Percentiles rank a stretch among this genome's conserved stretches.
phyloP scores from a whole-genome alignment of 35 echinoderm and acorn worm genomes.

The Amphiura filiformis region DNA sequence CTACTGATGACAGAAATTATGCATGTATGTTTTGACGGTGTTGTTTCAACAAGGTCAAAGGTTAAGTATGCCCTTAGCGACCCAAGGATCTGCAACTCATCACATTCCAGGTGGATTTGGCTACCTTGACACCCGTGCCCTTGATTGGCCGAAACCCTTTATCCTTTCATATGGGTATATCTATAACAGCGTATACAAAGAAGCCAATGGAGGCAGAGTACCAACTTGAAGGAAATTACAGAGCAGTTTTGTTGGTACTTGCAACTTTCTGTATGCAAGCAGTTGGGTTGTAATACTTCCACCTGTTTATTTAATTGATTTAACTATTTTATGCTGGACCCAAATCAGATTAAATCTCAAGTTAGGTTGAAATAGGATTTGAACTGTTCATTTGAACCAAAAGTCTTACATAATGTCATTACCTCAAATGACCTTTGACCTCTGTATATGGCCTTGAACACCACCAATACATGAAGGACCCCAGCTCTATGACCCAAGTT shows the following conservation, averaged over 20 bases:
- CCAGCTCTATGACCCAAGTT: too few species aligned
- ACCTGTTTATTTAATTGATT: neutral
- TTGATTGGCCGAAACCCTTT: neutral
- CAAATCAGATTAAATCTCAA: too few species aligned
- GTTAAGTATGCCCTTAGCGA: neutral
- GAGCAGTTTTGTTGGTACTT: neutral
- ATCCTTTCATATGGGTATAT: neutral
- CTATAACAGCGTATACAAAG: neutral
- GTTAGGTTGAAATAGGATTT: too few species aligned
- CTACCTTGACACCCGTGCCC: neutral
- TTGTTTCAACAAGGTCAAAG: slow-evolving; percentile 1
- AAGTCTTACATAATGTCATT: too few species aligned
- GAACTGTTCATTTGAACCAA: too few species aligned
- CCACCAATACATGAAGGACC: too few species aligned
- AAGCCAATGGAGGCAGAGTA: neutral
- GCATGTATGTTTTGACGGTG: neutral
- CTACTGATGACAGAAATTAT: neutral
- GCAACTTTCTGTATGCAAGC: neutral
- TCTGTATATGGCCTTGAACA: too few species aligned
- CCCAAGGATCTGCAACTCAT: neutral
- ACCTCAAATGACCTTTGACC: too few species aligned
- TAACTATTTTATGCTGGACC: too few species aligned
- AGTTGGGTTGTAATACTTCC: neutral
- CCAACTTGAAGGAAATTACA: neutral
- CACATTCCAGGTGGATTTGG: neutral